Conservation (phyloP, 1,140 invertebrate species). For the Scaptomyza hsui region DNA sequence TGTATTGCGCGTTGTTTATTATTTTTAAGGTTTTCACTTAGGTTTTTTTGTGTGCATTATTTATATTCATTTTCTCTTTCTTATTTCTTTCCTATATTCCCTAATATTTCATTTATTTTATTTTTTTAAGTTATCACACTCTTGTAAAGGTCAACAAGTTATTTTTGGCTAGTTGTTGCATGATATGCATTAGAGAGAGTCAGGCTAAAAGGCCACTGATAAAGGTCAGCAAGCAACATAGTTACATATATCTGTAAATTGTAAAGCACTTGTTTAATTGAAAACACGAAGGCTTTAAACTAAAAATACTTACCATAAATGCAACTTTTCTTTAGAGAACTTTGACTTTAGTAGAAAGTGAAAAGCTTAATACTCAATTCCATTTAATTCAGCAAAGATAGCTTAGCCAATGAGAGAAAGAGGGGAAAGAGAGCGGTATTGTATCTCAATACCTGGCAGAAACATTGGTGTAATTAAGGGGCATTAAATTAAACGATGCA, state of each 20-base stretch:
- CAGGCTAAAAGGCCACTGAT: conserved; percentile 1
- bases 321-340: background rate
- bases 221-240: conserved; percentile 30
- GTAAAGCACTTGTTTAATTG: background rate
- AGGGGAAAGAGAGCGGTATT: background rate
- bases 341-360: background rate
- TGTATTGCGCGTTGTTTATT: conserved; percentile 1
- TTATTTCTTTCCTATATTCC: too few relatives aligned
- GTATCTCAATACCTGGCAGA: conserved; percentile 1
- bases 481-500: conserved; percentile 68
- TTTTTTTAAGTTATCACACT: too few relatives aligned
- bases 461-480: conserved; percentile 56
- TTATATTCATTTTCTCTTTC: too few relatives aligned
- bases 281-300: background rate
- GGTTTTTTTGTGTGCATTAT: too few relatives aligned
- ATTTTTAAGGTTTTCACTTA: background rate
- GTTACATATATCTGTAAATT: background rate
- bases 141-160: too few relatives aligned
- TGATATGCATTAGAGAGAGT: conserved; percentile 9
- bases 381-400: conserved; percentile 12
- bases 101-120: too few relatives aligned
- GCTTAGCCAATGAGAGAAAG: background rate
- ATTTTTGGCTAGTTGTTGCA: background rate
- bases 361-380: conserved; percentile 10
- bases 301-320: too few relatives aligned